Conservation (phyloP, 2,797 vertebrate species). For the Triplophysa bombifrons region DNA sequence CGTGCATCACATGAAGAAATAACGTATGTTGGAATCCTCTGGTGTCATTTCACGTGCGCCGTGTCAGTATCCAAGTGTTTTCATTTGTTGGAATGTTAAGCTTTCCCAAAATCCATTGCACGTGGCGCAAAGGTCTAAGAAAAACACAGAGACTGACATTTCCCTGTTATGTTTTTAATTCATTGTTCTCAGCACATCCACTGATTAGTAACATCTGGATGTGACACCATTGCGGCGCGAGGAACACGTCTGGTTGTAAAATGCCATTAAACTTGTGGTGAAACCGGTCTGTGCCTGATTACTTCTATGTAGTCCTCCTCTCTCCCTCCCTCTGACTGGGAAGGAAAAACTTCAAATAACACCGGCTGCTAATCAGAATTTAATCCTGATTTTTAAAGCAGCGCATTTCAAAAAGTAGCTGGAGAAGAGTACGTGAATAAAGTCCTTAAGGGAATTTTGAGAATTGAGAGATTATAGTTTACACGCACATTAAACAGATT, state of each 20-base stretch:
- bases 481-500: constrained; percentile 83
- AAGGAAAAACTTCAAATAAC: constrained; percentile 63
- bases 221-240: background rate
- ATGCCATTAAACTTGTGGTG: background rate
- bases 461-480: constrained; percentile 81
- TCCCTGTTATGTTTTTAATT: background rate
- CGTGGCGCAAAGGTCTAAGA: background rate
- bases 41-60: background rate
- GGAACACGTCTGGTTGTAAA: constrained; percentile 9
- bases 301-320: background rate
- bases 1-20: constrained; percentile 25
- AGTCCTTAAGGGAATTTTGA: constrained; percentile 81
- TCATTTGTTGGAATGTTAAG: constrained; percentile 9
- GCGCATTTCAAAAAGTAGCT: constrained; percentile 75
- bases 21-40: background rate
- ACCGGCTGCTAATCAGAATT: constrained; percentile 64
- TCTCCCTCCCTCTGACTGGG: constrained; percentile 32
- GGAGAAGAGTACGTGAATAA: constrained; percentile 74
- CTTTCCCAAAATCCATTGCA: constrained; percentile 23
- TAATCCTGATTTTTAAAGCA: constrained; percentile 71
- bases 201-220: constrained; percentile 38
- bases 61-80: background rate
- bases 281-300: constrained; percentile 27
- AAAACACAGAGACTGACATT: constrained; percentile 22
- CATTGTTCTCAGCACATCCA: constrained; percentile 17